phyloP scores from a whole-genome alignment of 2,888 invertebrate genomes.

The Sericinus montela region DNA sequence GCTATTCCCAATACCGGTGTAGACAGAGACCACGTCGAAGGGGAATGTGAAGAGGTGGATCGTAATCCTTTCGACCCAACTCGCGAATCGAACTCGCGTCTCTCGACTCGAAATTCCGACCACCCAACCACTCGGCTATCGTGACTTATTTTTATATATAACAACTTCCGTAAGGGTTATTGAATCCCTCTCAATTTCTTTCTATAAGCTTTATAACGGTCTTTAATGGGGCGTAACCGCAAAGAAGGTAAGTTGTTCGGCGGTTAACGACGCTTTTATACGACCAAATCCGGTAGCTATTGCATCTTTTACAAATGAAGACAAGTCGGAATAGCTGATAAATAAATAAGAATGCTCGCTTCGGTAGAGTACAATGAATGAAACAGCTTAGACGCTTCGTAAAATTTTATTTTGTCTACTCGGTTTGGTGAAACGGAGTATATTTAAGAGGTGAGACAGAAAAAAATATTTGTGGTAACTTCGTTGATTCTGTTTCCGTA shows the following conservation, averaged over 20 bases:
- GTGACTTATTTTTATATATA: background rate
- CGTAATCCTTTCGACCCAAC: too few relatives aligned
- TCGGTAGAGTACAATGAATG: background rate
- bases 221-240: constrained; percentile 14
- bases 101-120: too few relatives aligned
- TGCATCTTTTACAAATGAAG: constrained; percentile 19
- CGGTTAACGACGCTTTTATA: constrained; percentile 13
- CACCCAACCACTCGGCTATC: too few relatives aligned
- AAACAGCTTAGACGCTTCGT: background rate
- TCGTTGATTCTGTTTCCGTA: too few relatives aligned
- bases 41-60: too few relatives aligned
- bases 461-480: too few relatives aligned
- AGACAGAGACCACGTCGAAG: too few relatives aligned
- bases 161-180: constrained; percentile 6
- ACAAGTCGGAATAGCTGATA: constrained; percentile 3
- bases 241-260: constrained; percentile 1
- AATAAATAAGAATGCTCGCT: constrained; percentile 5
- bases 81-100: too few relatives aligned
- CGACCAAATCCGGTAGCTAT: constrained; percentile 12
- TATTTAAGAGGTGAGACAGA: too few relatives aligned
- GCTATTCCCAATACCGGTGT: too few relatives aligned
- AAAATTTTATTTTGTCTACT: background rate
- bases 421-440: background rate
- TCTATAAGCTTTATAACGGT: constrained; percentile 14
- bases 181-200: constrained; percentile 7